Conservation (phyloP, 2,888 invertebrate genomes). For the Meiosimyza decipiens region DNA sequence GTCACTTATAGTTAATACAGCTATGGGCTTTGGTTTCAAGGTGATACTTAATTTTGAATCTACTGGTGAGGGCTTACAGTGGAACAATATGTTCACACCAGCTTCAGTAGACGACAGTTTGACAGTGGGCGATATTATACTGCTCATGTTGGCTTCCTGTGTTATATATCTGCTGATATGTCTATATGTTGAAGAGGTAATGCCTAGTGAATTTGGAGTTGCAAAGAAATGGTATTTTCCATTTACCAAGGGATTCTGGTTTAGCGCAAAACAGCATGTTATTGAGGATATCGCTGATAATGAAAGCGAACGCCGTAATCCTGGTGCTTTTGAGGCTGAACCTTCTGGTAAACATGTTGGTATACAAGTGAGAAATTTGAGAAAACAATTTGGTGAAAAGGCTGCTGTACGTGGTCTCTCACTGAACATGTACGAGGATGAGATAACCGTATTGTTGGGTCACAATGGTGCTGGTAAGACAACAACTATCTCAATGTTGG, state of each 20-base stretch:
- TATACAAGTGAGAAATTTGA: slow-evolving; percentile 70
- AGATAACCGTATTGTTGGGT: slow-evolving; percentile 84
- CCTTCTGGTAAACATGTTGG: slow-evolving; percentile 66
- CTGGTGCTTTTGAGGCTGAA: slow-evolving; percentile 36
- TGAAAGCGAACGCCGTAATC: slow-evolving; percentile 19
- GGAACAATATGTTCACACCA: slow-evolving; percentile 70
- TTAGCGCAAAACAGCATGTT: neutral
- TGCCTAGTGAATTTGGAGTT: slow-evolving; percentile 86
- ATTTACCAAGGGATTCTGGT: slow-evolving; percentile 71
- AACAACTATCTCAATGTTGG: slow-evolving; percentile 90
- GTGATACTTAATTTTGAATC: slow-evolving; percentile 75
- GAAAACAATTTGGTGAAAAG: slow-evolving; percentile 71
- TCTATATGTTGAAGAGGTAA: slow-evolving; percentile 84
- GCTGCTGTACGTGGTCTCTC: slow-evolving; percentile 75
- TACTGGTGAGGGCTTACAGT: slow-evolving; percentile 71
- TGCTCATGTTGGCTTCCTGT: slow-evolving; percentile 70
- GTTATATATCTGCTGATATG: slow-evolving; percentile 75
- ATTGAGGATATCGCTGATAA: slow-evolving; percentile 16
- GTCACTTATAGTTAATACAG: slow-evolving; percentile 78
- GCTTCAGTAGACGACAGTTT: slow-evolving; percentile 75
- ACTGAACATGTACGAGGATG: slow-evolving; percentile 84
- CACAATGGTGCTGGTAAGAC: slow-evolving; percentile 88
- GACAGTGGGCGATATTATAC: slow-evolving; percentile 76
- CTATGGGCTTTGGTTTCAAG: slow-evolving; percentile 81
- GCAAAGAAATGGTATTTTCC: slow-evolving; percentile 84